Percentiles rank a stretch among this genome's conserved stretches.
Evolutionary conservation across 2,797 vertebrate species (phyloP).

Genomic region (Acanthornis magna): DNA sequence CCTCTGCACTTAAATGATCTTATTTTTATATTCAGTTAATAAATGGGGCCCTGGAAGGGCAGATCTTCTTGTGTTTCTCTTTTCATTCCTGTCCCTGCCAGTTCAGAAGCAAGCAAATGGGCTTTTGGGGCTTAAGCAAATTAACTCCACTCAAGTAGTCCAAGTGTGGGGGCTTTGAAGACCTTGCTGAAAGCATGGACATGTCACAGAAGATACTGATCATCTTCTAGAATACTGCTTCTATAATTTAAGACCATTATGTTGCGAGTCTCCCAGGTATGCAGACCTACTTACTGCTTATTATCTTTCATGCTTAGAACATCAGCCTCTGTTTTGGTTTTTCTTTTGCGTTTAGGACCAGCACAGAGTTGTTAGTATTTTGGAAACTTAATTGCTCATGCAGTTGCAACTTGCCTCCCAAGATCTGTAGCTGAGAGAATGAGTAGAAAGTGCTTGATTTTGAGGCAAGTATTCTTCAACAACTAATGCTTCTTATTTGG

Average conservation of each 20-base stretch:
- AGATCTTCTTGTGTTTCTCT: neutral
- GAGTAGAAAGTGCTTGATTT: neutral
- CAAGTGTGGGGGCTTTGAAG: neutral
- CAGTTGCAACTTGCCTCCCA: neutral
- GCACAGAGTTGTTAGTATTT: neutral
- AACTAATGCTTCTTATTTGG: neutral
- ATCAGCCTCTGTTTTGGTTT: neutral
- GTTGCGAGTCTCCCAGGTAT: neutral
- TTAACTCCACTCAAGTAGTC: neutral
- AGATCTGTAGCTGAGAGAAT: neutral
- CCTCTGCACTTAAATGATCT: conserved; percentile 61
- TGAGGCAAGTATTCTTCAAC: neutral
- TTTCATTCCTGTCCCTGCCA: neutral
- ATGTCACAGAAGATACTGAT: neutral
- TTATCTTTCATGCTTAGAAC: neutral
- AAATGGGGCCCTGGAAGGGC: neutral
- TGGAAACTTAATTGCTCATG: neutral
- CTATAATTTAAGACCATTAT: neutral
- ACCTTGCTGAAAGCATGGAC: neutral
- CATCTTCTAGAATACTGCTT: neutral
- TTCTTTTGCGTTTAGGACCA: neutral
- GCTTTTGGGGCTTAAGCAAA: neutral
- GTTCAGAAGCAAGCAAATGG: neutral
- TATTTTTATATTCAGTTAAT: conserved; percentile 57
- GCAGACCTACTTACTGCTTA: neutral